phyloP scores from a whole-genome alignment of 1,140 invertebrate genomes.

The Drosophila lowei region DNA sequence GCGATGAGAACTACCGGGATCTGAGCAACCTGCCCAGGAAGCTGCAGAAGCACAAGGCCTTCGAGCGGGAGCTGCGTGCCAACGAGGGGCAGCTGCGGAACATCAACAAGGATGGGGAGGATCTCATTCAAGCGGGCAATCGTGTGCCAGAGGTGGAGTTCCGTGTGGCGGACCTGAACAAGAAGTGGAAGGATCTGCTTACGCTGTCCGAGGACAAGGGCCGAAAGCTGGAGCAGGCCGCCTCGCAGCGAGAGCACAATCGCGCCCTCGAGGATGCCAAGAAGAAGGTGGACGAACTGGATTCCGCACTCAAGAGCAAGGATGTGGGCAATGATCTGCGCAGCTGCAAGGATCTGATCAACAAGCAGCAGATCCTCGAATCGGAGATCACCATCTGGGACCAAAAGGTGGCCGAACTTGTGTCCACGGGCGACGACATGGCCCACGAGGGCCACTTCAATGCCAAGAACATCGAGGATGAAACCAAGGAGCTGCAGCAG shows the following conservation, averaged over 20 bases:
- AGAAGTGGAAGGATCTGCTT: constrained; percentile 89
- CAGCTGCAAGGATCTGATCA: constrained; percentile 93
- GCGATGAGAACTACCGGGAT: constrained; percentile 96
- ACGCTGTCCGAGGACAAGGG: constrained; percentile 91
- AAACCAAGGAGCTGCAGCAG: constrained; percentile 89
- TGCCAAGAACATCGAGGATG: constrained; percentile 91
- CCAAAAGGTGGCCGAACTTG: constrained; percentile 89
- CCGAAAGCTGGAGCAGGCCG: constrained; percentile 87
- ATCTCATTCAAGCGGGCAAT: constrained; percentile 88
- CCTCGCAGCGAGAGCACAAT: constrained; percentile 80
- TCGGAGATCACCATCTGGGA: constrained; percentile 91
- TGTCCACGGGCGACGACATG: constrained; percentile 93
- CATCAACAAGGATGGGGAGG: constrained; percentile 91
- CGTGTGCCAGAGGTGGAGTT: constrained; percentile 87
- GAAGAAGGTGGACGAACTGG: constrained; percentile 91
- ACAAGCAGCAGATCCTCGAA: constrained; percentile 93
- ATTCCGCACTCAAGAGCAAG: constrained; percentile 89
- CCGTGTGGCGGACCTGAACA: constrained; percentile 88
- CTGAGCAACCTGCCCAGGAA: constrained; percentile 96
- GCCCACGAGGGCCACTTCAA: constrained; percentile 97
- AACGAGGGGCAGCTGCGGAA: constrained; percentile 94
- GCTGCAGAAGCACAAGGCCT: constrained; percentile 98
- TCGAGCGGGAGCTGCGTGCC: constrained; percentile 96
- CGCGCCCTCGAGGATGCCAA: constrained; percentile 90
- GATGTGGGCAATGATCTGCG: constrained; percentile 93